Evolutionary conservation across 2,888 invertebrate genomes (phyloP).

Genomic region (Hypolimnas misippus): DNA sequence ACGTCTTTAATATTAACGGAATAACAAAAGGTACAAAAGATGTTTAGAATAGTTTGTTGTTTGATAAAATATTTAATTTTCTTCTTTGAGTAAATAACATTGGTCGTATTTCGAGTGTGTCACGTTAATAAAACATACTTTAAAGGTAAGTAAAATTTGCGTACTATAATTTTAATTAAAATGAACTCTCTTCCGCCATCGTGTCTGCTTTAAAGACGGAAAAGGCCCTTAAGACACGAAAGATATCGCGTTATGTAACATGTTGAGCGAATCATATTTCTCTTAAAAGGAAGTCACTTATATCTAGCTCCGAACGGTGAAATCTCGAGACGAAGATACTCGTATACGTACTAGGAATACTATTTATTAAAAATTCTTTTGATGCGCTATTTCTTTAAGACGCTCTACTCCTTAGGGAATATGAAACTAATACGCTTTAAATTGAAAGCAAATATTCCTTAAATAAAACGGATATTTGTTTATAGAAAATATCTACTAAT

Average conservation of each 20-base stretch:
- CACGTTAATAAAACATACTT: neutral
- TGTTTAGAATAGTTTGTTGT: neutral
- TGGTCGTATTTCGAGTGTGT: neutral
- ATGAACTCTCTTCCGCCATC: neutral
- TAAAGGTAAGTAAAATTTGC: neutral
- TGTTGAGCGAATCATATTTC: slow-evolving; percentile 42
- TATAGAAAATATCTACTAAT: too few species aligned
- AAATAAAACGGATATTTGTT: neutral
- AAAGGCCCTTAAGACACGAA: slow-evolving; percentile 31
- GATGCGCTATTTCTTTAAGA: slow-evolving; percentile 24
- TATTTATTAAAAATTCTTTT: slow-evolving; percentile 36
- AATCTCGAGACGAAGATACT: slow-evolving; percentile 36
- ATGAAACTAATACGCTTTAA: slow-evolving; percentile 20
- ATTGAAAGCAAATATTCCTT: slow-evolving; percentile 1
- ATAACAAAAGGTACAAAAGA: neutral
- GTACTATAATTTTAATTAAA: neutral
- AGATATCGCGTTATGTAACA: slow-evolving; percentile 41
- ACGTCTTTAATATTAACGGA: slow-evolving; percentile 6
- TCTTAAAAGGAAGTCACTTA: slow-evolving; percentile 40
- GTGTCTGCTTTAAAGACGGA: neutral
- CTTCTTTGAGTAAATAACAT: too few species aligned
- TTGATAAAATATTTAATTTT: neutral
- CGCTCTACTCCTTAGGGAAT: slow-evolving; percentile 9
- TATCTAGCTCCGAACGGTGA: slow-evolving; percentile 33
- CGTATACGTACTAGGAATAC: slow-evolving; percentile 24